Base-by-base conservation (phyloP, 2,113 vertebrate genomes). In the Hemiprocne comata region DNA sequence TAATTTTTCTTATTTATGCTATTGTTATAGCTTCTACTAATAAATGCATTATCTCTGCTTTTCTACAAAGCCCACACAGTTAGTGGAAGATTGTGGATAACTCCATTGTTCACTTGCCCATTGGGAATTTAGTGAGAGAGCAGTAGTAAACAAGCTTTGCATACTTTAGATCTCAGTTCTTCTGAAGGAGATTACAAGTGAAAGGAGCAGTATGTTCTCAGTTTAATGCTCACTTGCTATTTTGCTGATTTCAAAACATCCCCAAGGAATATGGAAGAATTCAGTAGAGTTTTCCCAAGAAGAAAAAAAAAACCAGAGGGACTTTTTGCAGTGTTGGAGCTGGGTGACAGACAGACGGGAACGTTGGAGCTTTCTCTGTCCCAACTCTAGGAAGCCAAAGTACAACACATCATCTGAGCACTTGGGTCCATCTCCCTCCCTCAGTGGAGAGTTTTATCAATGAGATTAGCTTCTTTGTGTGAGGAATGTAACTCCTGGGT, bases 41-140 rank as follows among this genome's bases (percentile, higher is more conserved):
- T 90, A 88, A 94, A 92, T 44, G 65, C 48, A 81, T 78, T 93
- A 96, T 94, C 79, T 92, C 75, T 94, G 88, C 38, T 90, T 90
- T 90, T 74, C 60, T 88, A 86, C 70, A 92, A 93, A 95, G 92
- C 88, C 90, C 92, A 90, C 92, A 97, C 53, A 93, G 93, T 90
- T 77, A 88, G 76, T 89, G 61, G 90, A 93, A 92, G 75, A 89
- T 42, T 87, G 72, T 7, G 44, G 86, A 78, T 78, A 90, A 94
- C 53, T 88, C 94, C 62, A 93, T 96, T 97, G 94, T 96, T 93
- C 53, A 44, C 64, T 81, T 81, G 34, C 36, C 48, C 25, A 26
- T 7, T 84, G 90, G 70, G 93, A 90, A 91, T 80, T 88, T 58
- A 78, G 44, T 55, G 61, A 86, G 82, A 86, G 34, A 74, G 40